These are phyloP conservation scores for Craterocephalus amniculus DNA, from an alignment of 2,797 vertebrate genomes.

Conservation along the genomic window DNA sequence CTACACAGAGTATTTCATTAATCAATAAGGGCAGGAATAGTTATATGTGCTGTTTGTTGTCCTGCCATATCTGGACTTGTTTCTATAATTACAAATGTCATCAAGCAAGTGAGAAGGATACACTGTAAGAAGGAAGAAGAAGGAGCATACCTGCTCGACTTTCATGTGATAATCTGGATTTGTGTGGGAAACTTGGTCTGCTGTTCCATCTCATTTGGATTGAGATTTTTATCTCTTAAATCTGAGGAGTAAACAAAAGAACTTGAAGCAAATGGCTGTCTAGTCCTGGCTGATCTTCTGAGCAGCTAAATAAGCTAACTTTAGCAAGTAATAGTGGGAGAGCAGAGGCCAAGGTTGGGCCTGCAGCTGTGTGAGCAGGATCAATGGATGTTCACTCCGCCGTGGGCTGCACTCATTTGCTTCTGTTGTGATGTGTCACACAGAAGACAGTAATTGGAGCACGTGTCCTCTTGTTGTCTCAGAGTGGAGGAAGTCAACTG, in stretches of 20 bases:
- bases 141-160: neutral
- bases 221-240: neutral
- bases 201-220: neutral
- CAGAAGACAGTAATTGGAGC: constrained; percentile 64
- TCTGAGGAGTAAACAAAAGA: too few species aligned
- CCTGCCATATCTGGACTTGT: neutral
- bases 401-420: constrained; percentile 48
- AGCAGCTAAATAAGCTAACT: neutral
- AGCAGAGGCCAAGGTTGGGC: constrained; percentile 14
- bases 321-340: constrained; percentile 12
- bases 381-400: constrained; percentile 25
- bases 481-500: constrained; percentile 98
- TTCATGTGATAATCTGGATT: neutral
- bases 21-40: too few species aligned
- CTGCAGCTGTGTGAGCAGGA: constrained; percentile 35
- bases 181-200: neutral
- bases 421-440: constrained; percentile 58
- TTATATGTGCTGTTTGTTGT: too few species aligned
- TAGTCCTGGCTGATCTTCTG: neutral
- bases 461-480: constrained; percentile 65
- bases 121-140: too few species aligned
- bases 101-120: too few species aligned
- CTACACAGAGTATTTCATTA: too few species aligned
- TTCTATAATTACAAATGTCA: neutral
- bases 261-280: neutral